Base-by-base conservation (phyloP, 1,140 invertebrate species). In the Eumeta japonica region DNA sequence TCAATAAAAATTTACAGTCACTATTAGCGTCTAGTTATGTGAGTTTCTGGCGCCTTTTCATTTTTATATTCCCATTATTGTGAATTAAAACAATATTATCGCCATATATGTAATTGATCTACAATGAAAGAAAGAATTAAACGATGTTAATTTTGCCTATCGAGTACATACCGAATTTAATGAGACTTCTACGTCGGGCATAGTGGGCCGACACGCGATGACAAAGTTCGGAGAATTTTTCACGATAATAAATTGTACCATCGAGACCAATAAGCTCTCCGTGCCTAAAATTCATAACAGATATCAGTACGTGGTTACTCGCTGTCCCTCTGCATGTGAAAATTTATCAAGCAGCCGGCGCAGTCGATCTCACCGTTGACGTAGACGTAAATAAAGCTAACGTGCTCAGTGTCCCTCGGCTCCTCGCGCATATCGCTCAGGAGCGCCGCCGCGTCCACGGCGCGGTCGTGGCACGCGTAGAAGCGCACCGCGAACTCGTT, bases 141-240 rank as follows among this genome's bases (percentile, higher is more conserved):
- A 35, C 34, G 28, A 41, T 48, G 29, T 41, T 42, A 50, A 50
- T 55, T 44, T 29, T 40, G 11, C 10, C 43, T 41, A 56, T 34
- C 52, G 54, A 24, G 72, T 68, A 51, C 72, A 51, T 71, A 74
- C 70, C 66, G 48, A 60, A 10, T 50, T 45, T 20, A 87, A 65
- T 28, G 66, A 45, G 3, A 88, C 80, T 24, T 77, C 64, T 16
- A 82, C 72, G 47, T 83, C 74, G 9, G 84, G 84, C 27, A 81
- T 81, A 17, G 85, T 81, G 31, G 85, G 84, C 49, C 81, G 80
- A 72, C 86, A 89, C 44, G 83, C 83, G 47, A 87, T 78, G 10
- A 79, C 50, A 10, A 76, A 60, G 30, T 72, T 63, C 18, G 53
- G 56, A 40, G 75, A 75, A 35, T 68, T 63, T 19, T 52, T 54